A percentile compares a stretch with the other conserved stretches of the same genome.
Evolutionary conservation across 2,797 vertebrate species (phyloP).

Genomic region (Pogoniulus pusillus): DNA sequence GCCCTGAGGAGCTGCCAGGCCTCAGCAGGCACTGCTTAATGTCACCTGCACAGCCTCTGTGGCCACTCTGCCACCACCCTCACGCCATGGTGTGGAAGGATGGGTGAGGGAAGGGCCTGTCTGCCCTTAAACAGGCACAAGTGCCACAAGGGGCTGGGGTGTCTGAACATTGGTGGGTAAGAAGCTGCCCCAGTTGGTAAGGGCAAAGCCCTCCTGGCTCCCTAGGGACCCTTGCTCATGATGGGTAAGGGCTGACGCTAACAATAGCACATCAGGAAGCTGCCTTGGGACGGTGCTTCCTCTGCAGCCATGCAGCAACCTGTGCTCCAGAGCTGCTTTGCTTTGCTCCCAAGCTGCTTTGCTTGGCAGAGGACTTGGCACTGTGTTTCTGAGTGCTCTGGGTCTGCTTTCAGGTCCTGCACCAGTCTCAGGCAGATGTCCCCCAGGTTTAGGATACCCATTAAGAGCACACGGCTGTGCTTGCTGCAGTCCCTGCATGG

Average conservation of each 20-base stretch:
- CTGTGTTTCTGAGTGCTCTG: neutral
- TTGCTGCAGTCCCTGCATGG: fast-evolving
- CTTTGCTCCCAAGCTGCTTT: neutral
- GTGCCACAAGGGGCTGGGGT: fast-evolving
- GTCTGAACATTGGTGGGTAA: neutral
- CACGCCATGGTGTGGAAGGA: fast-evolving
- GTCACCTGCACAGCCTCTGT: fast-evolving
- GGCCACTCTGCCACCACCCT: neutral
- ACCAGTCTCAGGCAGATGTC: neutral
- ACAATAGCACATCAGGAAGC: neutral
- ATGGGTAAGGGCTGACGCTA: neutral
- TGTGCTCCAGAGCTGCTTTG: neutral
- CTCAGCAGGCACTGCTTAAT: neutral
- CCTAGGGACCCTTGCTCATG: neutral
- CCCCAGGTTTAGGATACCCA: neutral
- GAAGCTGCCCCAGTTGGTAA: neutral
- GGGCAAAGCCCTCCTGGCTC: neutral
- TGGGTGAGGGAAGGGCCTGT: fast-evolving
- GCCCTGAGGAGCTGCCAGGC: neutral
- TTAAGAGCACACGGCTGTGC: fast-evolving
- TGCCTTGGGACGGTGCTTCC: neutral
- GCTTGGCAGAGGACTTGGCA: neutral
- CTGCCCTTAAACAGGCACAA: fast-evolving
- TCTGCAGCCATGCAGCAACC: neutral
- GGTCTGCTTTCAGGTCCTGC: neutral